Percentiles rank a stretch among this genome's conserved stretches.
These are phyloP conservation scores for Ichneumoninae sp. DNA, from an alignment of 2,888 invertebrate genomes.

Conservation along the genomic window DNA sequence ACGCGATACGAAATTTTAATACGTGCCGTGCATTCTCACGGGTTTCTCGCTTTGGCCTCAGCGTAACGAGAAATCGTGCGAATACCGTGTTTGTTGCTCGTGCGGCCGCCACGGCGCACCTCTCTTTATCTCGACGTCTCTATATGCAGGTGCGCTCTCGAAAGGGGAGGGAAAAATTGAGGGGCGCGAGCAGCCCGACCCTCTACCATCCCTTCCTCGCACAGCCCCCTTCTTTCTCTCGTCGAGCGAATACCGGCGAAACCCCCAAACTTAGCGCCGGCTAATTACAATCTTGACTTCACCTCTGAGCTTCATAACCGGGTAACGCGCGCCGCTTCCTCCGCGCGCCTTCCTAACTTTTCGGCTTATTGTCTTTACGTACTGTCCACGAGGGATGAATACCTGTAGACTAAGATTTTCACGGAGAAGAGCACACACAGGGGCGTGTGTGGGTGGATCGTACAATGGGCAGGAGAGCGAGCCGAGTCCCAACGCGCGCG, in stretches of 20 bases:
- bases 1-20: slow-evolving; percentile 80
- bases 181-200: slow-evolving; percentile 13
- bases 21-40: slow-evolving; percentile 79
- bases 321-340: slow-evolving; percentile 76
- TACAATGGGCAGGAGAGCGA: neutral
- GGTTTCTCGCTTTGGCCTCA: slow-evolving; percentile 43
- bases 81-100: slow-evolving; percentile 64
- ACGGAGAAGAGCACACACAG: neutral
- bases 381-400: slow-evolving; percentile 80
- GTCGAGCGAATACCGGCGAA: slow-evolving; percentile 79
- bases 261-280: slow-evolving; percentile 81
- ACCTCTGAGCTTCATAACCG: slow-evolving; percentile 82
- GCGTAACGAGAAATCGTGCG: slow-evolving; percentile 63
- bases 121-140: slow-evolving; percentile 27
- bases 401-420: slow-evolving; percentile 40
- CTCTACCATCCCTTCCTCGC: slow-evolving; percentile 33
- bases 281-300: slow-evolving; percentile 84
- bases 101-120: slow-evolving; percentile 27
- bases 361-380: slow-evolving; percentile 83
- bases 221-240: slow-evolving; percentile 19
- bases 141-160: slow-evolving; percentile 36
- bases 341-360: slow-evolving; percentile 79
- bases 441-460: slow-evolving; percentile 1
- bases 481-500: slow-evolving; percentile 19
- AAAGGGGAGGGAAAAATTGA: slow-evolving; percentile 21